These are phyloP conservation scores for Fragum sueziense DNA, from an alignment of 2,888 invertebrate species.

Conservation along the genomic window DNA sequence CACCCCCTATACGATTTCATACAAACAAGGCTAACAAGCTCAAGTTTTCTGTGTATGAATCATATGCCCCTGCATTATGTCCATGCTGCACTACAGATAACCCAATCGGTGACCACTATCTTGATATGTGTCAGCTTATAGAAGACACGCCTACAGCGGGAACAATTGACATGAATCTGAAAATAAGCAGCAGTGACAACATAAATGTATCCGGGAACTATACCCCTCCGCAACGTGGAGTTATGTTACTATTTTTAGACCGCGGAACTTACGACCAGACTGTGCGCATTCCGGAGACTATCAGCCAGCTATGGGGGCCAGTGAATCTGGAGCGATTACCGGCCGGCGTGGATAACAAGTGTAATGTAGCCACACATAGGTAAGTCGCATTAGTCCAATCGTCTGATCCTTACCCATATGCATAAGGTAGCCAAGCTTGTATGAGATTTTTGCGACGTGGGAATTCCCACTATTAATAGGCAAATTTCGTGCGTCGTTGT, in stretches of 20 bases:
- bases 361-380: conserved; percentile 55
- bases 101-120: conserved; percentile 25
- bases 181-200: not conserved
- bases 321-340: conserved; percentile 49
- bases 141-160: conserved; percentile 7
- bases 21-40: conserved; percentile 27
- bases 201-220: conserved; percentile 37
- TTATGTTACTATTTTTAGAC: conserved; percentile 34
- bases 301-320: conserved; percentile 52
- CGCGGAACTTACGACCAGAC: conserved; percentile 35
- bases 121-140: conserved; percentile 29
- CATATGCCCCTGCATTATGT: conserved; percentile 24
- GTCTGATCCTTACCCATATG: too few relatives aligned
- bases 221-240: conserved; percentile 28
- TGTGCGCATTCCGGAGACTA: conserved; percentile 46
- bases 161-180: not conserved
- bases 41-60: not conserved
- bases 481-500: too few relatives aligned
- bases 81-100: conserved; percentile 26
- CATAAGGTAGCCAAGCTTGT: too few relatives aligned
- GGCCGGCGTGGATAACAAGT: conserved; percentile 44
- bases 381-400: too few relatives aligned
- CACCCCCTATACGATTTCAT: conserved; percentile 15
- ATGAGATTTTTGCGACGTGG: too few relatives aligned
- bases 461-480: too few relatives aligned